Evolutionary conservation across 2,113 vertebrate species (phyloP).

Genomic region (Lucifuga dentata): DNA sequence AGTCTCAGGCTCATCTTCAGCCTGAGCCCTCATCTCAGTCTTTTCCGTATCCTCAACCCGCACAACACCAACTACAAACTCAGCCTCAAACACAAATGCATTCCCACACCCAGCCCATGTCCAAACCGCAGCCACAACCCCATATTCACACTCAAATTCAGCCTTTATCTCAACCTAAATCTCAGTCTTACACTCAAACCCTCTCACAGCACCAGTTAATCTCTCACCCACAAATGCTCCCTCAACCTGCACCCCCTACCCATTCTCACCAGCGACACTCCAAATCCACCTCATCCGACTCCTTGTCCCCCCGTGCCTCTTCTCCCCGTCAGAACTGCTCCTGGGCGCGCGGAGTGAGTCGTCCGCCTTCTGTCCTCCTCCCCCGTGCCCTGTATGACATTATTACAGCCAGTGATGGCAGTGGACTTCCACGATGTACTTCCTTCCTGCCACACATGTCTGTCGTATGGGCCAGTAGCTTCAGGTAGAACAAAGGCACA

Average conservation of each 20-base stretch:
- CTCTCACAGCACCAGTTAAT: slow-evolving; percentile 19
- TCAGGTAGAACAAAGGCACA: slow-evolving; percentile 74
- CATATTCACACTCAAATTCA: slow-evolving; percentile 49
- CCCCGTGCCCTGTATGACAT: slow-evolving; percentile 92
- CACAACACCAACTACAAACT: slow-evolving; percentile 28
- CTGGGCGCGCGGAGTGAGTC: slow-evolving; percentile 86
- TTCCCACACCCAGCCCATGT: slow-evolving; percentile 31
- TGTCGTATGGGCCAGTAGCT: slow-evolving; percentile 94
- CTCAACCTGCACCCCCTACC: slow-evolving; percentile 6
- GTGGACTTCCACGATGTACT: slow-evolving; percentile 92
- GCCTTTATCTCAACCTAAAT: slow-evolving; percentile 13
- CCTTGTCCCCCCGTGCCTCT: slow-evolving; percentile 75
- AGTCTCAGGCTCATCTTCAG: slow-evolving; percentile 47
- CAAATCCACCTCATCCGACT: slow-evolving; percentile 83
- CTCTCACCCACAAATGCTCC: slow-evolving; percentile 35
- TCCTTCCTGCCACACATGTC: slow-evolving; percentile 94
- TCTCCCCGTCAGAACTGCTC: slow-evolving; percentile 86
- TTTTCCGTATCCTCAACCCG: slow-evolving; percentile 35
- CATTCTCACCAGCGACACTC: slow-evolving; percentile 53
- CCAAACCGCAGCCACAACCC: slow-evolving; percentile 41
- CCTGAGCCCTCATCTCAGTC: slow-evolving; percentile 40
- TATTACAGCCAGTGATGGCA: slow-evolving; percentile 89
- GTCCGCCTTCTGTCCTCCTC: slow-evolving; percentile 92
- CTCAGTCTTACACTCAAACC: slow-evolving; percentile 22
- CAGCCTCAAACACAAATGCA: slow-evolving; percentile 44